phyloP scores from a whole-genome alignment of 2,888 invertebrate genomes.

The Ernsta delagoae region DNA sequence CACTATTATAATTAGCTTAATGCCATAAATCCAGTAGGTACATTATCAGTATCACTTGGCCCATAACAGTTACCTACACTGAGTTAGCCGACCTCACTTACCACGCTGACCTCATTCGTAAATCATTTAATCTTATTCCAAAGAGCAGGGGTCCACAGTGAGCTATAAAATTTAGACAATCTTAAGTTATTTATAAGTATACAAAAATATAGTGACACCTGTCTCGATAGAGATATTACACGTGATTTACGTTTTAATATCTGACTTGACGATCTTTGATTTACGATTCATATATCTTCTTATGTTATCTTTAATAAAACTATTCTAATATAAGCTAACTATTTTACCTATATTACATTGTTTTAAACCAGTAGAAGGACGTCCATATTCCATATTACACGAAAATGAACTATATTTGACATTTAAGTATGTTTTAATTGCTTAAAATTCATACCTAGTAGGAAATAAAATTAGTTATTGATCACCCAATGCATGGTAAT shows the following conservation, averaged over 20 bases:
- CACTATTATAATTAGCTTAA: too few relatives aligned
- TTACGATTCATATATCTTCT: constrained; percentile 14
- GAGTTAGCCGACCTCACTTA: constrained; percentile 68
- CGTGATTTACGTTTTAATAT: constrained; percentile 42
- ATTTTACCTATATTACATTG: too few relatives aligned
- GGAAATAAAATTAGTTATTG: too few relatives aligned
- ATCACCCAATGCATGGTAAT: too few relatives aligned
- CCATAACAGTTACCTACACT: constrained; percentile 55
- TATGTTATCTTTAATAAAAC: constrained; percentile 8
- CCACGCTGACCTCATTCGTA: constrained; percentile 80
- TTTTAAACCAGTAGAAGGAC: too few relatives aligned
- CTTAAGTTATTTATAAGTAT: constrained; percentile 42
- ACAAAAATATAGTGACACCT: constrained; percentile 35
- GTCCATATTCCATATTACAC: too few relatives aligned
- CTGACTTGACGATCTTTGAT: constrained; percentile 23
- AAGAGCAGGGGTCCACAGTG: constrained; percentile 65
- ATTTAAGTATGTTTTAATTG: too few relatives aligned
- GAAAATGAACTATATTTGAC: too few relatives aligned
- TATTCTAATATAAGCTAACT: too few relatives aligned
- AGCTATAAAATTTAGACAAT: constrained; percentile 57
- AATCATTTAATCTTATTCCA: constrained; percentile 76
- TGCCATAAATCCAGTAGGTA: constrained; percentile 7
- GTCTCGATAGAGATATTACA: constrained; percentile 43
- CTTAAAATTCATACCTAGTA: too few relatives aligned
- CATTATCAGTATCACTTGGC: constrained; percentile 14